Evolutionary conservation across 2,888 invertebrate genomes (phyloP).

Genomic region (Agrochola lychnidis): DNA sequence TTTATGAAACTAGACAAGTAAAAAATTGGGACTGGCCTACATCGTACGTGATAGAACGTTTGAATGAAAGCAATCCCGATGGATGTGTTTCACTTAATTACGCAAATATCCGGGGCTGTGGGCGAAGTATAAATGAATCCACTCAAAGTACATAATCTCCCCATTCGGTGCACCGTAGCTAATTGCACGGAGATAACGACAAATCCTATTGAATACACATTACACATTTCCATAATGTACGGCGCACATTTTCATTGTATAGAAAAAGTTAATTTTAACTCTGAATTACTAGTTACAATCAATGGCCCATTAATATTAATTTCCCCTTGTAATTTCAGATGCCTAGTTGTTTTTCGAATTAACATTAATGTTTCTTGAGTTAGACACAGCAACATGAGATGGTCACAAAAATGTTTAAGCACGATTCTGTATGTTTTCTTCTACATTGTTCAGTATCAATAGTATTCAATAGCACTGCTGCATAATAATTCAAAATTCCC

Average conservation of each 20-base stretch:
- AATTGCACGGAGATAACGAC: slow-evolving; percentile 43
- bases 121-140: slow-evolving; percentile 42
- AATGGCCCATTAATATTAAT: background rate
- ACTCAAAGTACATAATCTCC: slow-evolving; percentile 36
- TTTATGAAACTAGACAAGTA: slow-evolving; percentile 53
- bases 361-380: background rate
- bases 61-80: slow-evolving; percentile 46
- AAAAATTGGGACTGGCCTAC: slow-evolving; percentile 51
- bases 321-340: background rate
- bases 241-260: background rate
- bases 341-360: background rate
- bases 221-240: slow-evolving; percentile 20
- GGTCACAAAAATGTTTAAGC: background rate
- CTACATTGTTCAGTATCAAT: background rate
- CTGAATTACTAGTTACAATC: slow-evolving; percentile 6
- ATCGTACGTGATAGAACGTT: slow-evolving; percentile 53
- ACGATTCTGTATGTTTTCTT: slow-evolving; percentile 7
- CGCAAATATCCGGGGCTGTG: slow-evolving; percentile 49
- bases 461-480: background rate
- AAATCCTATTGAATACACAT: slow-evolving; percentile 36
- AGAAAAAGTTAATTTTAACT: background rate
- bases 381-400: slow-evolving; percentile 4
- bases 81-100: slow-evolving; percentile 52
- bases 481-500: background rate
- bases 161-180: slow-evolving; percentile 42